A percentile compares a stretch with the other conserved stretches of the same genome.
Evolutionary conservation across 2,113 vertebrate species (phyloP).

Genomic region (Grammomys surdaster): DNA sequence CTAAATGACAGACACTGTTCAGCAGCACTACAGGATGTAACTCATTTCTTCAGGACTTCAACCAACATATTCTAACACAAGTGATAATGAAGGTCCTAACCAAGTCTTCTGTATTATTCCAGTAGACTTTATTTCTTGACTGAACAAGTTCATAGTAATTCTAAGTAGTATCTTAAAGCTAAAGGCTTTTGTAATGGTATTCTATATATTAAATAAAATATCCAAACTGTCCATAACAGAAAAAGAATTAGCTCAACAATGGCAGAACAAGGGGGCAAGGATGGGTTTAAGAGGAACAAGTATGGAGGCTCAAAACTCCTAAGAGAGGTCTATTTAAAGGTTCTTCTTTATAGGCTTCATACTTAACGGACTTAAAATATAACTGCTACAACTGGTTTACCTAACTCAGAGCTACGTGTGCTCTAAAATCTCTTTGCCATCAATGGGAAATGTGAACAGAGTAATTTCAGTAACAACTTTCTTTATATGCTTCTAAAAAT

Average conservation of each 20-base stretch:
- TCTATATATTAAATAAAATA: conserved; percentile 49
- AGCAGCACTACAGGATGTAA: neutral
- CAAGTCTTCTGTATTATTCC: neutral
- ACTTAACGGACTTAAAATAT: conserved; percentile 54
- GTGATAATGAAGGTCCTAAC: neutral
- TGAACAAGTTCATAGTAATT: neutral
- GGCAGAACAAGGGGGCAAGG: neutral
- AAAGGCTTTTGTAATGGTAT: neutral
- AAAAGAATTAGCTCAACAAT: neutral
- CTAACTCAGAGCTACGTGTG: conserved; percentile 52
- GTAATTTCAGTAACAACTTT: neutral
- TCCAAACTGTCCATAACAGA: neutral
- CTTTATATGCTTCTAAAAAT: conserved; percentile 36
- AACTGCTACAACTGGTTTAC: neutral
- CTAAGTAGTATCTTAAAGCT: neutral
- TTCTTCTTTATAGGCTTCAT: neutral
- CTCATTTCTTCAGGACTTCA: neutral
- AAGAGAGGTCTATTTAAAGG: neutral
- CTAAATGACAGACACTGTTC: neutral
- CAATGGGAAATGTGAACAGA: conserved; percentile 28
- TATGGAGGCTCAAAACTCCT: neutral
- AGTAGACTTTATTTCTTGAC: neutral
- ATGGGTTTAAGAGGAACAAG: neutral
- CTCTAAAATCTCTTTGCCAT: conserved; percentile 2
- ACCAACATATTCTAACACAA: neutral